Evolutionary conservation across 1,140 invertebrate genomes (phyloP), one percentile per base, ranked within the genome.

Genomic region (Hypothenemus hampei): DNA sequence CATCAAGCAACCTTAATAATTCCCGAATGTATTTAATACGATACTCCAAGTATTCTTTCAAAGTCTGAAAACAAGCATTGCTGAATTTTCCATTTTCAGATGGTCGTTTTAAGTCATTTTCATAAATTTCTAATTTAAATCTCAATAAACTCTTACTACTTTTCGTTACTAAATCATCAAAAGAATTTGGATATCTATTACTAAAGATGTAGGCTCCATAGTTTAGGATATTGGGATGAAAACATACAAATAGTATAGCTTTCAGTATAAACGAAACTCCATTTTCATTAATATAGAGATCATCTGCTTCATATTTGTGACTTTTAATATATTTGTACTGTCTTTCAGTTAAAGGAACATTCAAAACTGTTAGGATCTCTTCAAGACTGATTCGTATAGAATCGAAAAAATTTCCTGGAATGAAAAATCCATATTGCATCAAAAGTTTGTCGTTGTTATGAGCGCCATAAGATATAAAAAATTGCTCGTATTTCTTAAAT

Each of bases 381-480:
- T 62, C 52, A 29, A 79, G 49, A 26, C 69, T 63, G 52, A 83
- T 74, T 45, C 67, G 62, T 53, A 87, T 70, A 59, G 72, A 73
- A 67, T 86, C 84, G 58, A 83, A 70, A 15, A 68, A 61, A 73
- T 89, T 87, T 7, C 71, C 60, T 6, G 75, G 67, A 26, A 87
- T 67, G 46, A 78, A 78, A 70, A 91, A 91, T 0, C 88, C 88
- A 70, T 91, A 91, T 54, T 91, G 83, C 0, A 79, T 65, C 43
- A 85, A 78, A 3, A 91, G 71, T 60, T 82, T 82, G 1, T 75
- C 59, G 72, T 85, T 90, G 47, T 79, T 73, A 66, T 89, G 81
- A 7, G 78, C 65, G 3, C 87, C 87, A 67, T 91, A 91, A 57
- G 79, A 85, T 36, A 91, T 88, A 64, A 85, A 89, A 46, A 87